Percentiles rank a stretch among this genome's conserved stretches.
Conservation (phyloP, 2,888 invertebrate genomes). For the Amphipyra tragopoginis region DNA sequence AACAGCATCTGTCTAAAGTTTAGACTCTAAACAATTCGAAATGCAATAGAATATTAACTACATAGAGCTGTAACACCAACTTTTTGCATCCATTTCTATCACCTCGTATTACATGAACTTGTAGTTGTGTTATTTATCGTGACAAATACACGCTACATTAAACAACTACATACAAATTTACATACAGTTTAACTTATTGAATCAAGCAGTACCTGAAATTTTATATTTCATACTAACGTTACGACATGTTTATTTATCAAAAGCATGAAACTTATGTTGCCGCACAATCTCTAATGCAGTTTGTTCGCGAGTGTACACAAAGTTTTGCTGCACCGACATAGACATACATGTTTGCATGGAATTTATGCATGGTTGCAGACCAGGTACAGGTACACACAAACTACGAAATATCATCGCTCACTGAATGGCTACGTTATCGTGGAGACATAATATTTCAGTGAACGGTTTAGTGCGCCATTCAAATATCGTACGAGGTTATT, state of each 20-base stretch:
- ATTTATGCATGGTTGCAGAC: slow-evolving; percentile 38
- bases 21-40: too few species aligned
- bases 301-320: slow-evolving; percentile 44
- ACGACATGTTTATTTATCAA: slow-evolving; percentile 33
- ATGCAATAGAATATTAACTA: too few species aligned
- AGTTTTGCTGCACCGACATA: slow-evolving; percentile 20
- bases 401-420: slow-evolving; percentile 46
- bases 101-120: not conserved
- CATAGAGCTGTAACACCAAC: too few species aligned
- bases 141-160: not conserved
- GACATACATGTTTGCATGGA: slow-evolving; percentile 37
- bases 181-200: slow-evolving; percentile 5
- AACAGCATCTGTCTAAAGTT: too few species aligned
- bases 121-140: not conserved
- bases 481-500: slow-evolving; percentile 12
- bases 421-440: slow-evolving; percentile 28
- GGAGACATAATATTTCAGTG: slow-evolving; percentile 37
- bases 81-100: too few species aligned
- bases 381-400: slow-evolving; percentile 36
- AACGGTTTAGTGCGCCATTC: slow-evolving; percentile 39
- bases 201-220: slow-evolving; percentile 11
- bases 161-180: slow-evolving; percentile 5
- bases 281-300: slow-evolving; percentile 46
- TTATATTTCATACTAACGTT: slow-evolving; percentile 6
- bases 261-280: slow-evolving; percentile 38